phyloP scores from a whole-genome alignment of 2,888 invertebrate genomes.

The Thereva nobilitata region DNA sequence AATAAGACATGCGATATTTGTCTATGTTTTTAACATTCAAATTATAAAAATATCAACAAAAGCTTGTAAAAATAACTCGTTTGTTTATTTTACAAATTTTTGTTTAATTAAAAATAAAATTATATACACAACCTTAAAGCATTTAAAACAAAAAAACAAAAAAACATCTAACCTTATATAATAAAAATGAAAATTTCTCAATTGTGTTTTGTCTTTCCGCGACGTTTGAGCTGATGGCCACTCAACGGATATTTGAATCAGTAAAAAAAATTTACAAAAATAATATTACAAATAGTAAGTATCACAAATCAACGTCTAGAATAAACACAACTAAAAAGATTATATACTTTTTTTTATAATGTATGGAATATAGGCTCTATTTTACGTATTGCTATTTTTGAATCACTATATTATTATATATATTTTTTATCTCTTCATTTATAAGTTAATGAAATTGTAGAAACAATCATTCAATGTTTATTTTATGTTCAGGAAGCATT shows the following conservation, averaged over 20 bases:
- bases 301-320: slow-evolving; percentile 44
- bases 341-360: slow-evolving; percentile 23
- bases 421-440: slow-evolving; percentile 11
- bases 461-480: slow-evolving; percentile 7
- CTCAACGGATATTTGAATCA: slow-evolving; percentile 53
- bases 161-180: neutral
- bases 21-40: too few species aligned
- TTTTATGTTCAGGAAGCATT: slow-evolving; percentile 12
- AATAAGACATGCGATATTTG: slow-evolving; percentile 6
- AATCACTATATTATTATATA: slow-evolving; percentile 1
- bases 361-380: slow-evolving; percentile 21
- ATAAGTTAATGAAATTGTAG: slow-evolving; percentile 18
- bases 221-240: slow-evolving; percentile 58
- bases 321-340: slow-evolving; percentile 14
- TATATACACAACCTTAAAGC: neutral
- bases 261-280: slow-evolving; percentile 51
- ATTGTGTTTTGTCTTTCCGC: slow-evolving; percentile 61
- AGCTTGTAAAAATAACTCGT: too few species aligned
- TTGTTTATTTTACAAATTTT: too few species aligned
- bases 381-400: slow-evolving; percentile 6
- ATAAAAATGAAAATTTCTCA: slow-evolving; percentile 50
- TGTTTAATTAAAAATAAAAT: too few species aligned
- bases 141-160: neutral
- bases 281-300: slow-evolving; percentile 55
- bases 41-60: too few species aligned